These are phyloP conservation scores for Ceratitis capitata DNA, from an alignment of 1,140 invertebrate species.

Conservation along the genomic window DNA sequence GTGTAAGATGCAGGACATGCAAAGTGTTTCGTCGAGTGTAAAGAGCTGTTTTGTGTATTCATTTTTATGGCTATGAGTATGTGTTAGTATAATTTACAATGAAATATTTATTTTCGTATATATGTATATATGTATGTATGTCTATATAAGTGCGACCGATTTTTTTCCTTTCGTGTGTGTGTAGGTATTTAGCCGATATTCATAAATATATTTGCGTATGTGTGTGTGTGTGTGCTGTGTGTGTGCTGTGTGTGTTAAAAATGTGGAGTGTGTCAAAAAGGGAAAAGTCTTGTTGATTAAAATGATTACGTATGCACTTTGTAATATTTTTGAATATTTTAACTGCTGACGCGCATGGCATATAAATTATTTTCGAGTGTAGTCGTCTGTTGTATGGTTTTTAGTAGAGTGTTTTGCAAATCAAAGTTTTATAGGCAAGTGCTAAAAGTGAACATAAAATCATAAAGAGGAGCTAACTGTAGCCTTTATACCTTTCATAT, in stretches of 20 bases:
- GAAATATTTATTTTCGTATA: too few species aligned
- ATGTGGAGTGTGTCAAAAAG: not conserved
- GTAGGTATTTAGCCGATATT: too few species aligned
- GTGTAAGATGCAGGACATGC: slow-evolving; percentile 1
- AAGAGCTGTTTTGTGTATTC: not conserved
- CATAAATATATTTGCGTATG: too few species aligned
- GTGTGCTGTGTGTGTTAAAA: not conserved
- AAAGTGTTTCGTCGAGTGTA: slow-evolving; percentile 13
- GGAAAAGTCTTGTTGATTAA: not conserved
- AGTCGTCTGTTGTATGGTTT: too few species aligned
- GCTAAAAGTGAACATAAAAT: too few species aligned
- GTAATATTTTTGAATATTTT: not conserved
- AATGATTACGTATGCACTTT: slow-evolving; percentile 16
- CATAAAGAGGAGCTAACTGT: too few species aligned
- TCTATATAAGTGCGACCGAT: too few species aligned
- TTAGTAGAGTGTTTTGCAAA: too few species aligned
- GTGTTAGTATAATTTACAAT: not conserved
- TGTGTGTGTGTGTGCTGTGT: not conserved
- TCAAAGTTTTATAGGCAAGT: too few species aligned
- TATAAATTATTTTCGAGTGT: not conserved
- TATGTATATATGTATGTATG: too few species aligned
- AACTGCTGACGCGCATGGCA: not conserved
- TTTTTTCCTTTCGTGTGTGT: too few species aligned
- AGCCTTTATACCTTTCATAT: too few species aligned
- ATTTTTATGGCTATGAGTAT: not conserved